Conservation (phyloP, 1,140 invertebrate species). For the Melipona quadrifasciata region DNA sequence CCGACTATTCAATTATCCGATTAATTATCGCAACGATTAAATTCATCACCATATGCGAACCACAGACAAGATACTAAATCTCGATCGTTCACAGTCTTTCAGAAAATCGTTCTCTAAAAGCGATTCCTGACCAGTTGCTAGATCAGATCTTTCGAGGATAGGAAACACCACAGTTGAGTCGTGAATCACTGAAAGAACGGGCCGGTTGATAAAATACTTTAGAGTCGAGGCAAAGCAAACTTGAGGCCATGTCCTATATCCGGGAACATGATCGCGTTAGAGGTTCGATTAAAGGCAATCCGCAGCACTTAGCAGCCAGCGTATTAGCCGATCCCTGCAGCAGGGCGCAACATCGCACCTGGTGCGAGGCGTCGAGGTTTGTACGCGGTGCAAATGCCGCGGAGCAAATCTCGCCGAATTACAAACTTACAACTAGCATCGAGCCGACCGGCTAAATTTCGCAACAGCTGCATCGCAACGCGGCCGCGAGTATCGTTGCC, state of each 20-base stretch:
- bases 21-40: too few relatives aligned
- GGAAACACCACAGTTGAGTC: too few relatives aligned
- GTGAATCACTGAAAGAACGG: too few relatives aligned
- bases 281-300: slow-evolving; percentile 58
- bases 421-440: slow-evolving; percentile 30
- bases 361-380: slow-evolving; percentile 41
- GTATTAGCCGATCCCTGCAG: slow-evolving; percentile 46
- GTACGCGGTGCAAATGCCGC: slow-evolving; percentile 55
- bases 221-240: too few relatives aligned
- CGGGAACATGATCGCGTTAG: slow-evolving; percentile 30
- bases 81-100: too few relatives aligned
- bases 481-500: slow-evolving; percentile 1
- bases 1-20: too few relatives aligned
- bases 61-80: too few relatives aligned
- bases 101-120: too few relatives aligned
- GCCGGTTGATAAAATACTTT: too few relatives aligned
- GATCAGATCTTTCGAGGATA: too few relatives aligned
- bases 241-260: not conserved
- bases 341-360: slow-evolving; percentile 62
- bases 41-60: too few relatives aligned
- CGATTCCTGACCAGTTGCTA: too few relatives aligned
- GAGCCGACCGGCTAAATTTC: slow-evolving; percentile 41
- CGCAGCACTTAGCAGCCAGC: slow-evolving; percentile 33
- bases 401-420: slow-evolving; percentile 60
- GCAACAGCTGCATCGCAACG: slow-evolving; percentile 33